Evolutionary conservation across 2,113 vertebrate species (phyloP).

Genomic region (Oryzias celebensis): DNA sequence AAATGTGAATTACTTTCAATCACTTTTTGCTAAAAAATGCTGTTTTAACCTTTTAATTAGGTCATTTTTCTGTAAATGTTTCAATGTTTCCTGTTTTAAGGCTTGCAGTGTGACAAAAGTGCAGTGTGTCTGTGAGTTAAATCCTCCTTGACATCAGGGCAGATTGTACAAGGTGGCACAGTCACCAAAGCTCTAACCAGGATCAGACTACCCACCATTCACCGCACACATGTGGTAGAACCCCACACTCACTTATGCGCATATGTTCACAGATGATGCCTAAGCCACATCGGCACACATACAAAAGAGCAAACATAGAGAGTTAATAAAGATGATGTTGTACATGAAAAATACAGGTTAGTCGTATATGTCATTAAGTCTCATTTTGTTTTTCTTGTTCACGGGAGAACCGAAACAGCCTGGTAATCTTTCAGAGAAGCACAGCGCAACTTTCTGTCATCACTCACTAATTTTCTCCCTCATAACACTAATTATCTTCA

Average conservation of each 20-base stretch:
- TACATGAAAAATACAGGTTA: slow-evolving; percentile 8
- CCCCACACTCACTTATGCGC: slow-evolving; percentile 24
- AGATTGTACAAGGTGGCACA: slow-evolving; percentile 66
- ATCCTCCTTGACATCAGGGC: slow-evolving; percentile 66
- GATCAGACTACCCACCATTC: slow-evolving; percentile 60
- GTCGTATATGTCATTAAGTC: slow-evolving; percentile 7
- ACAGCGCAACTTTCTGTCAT: slow-evolving; percentile 53
- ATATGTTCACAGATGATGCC: slow-evolving; percentile 19
- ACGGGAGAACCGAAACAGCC: slow-evolving; percentile 13
- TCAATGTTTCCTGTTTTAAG: no score
- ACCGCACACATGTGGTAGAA: slow-evolving; percentile 31
- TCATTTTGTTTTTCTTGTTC: slow-evolving; percentile 10
- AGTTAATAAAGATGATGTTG: slow-evolving; percentile 5
- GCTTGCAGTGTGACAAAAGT: no score
- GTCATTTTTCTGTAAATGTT: no score
- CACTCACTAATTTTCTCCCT: slow-evolving; percentile 60
- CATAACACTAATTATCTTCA: slow-evolving; percentile 61
- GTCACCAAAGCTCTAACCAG: slow-evolving; percentile 62
- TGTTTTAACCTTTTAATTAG: no score
- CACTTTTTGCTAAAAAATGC: no score
- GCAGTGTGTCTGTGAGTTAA: slow-evolving; percentile 50
- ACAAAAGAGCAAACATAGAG: slow-evolving; percentile 9
- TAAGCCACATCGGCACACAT: slow-evolving; percentile 6
- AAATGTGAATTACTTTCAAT: no score
- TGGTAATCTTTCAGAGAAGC: slow-evolving; percentile 38